A percentile compares a stretch with the other conserved stretches of the same genome.
Conservation (phyloP, 2,797 vertebrate genomes). For the Enoplosus armatus region DNA sequence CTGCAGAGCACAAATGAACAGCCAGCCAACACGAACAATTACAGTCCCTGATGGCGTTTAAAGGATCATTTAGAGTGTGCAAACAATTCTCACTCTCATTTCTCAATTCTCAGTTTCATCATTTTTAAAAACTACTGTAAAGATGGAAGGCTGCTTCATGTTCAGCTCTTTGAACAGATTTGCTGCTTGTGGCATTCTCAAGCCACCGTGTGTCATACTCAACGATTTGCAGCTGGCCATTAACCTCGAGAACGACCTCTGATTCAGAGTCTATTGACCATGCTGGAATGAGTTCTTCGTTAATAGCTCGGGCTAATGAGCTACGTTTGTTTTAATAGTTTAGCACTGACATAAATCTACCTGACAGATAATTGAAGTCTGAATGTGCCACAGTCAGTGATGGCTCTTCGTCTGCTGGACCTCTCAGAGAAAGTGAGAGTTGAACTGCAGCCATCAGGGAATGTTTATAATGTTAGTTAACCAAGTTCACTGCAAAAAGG, state of each 20-base stretch:
- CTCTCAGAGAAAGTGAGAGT: not conserved
- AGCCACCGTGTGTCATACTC: not conserved
- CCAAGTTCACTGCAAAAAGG: not conserved
- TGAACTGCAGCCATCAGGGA: not conserved
- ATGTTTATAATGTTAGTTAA: not conserved
- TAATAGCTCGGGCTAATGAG: conserved; percentile 48
- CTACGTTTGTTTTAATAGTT: conserved; percentile 27
- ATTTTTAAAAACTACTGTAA: not conserved
- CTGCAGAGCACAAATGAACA: not conserved
- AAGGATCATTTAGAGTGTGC: not conserved
- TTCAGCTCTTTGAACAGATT: not conserved
- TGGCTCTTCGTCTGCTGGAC: not conserved
- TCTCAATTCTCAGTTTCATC: conserved; percentile 13
- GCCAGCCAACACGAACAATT: not conserved
- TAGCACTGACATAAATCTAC: conserved; percentile 45
- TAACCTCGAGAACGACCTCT: conserved; percentile 22
- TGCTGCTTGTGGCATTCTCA: not conserved
- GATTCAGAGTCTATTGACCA: conserved; percentile 13
- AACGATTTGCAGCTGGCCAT: not conserved
- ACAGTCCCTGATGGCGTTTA: not conserved
- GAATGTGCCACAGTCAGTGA: not conserved
- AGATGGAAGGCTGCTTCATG: not conserved
- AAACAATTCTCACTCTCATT: not conserved
- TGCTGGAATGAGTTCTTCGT: conserved; percentile 32
- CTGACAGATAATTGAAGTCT: conserved; percentile 43